Evolutionary conservation across 64 coral and sea anemone species (phyloP).

Genomic region (Stichodactyla helianthus): DNA sequence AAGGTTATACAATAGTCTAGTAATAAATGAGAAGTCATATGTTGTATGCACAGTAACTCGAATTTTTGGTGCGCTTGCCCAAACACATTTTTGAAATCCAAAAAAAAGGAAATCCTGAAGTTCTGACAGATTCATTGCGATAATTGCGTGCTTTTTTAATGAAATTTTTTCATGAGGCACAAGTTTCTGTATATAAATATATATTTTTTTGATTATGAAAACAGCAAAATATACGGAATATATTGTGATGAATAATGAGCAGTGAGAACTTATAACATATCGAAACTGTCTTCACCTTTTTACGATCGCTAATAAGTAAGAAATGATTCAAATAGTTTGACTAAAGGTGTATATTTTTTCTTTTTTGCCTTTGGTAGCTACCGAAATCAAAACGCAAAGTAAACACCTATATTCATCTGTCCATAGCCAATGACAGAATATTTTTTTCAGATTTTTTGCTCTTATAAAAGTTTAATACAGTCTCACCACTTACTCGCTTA

Average conservation of each 20-base stretch:
- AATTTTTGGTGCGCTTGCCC: background rate
- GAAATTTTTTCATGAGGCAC: background rate
- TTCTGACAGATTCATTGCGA: background rate
- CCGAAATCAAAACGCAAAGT: constrained; percentile 31
- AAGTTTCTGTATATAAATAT: background rate
- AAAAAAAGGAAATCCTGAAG: background rate
- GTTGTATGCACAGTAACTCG: background rate
- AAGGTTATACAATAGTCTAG: constrained; percentile 57
- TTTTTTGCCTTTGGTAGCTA: background rate
- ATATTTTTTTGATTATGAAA: background rate
- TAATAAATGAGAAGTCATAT: constrained; percentile 54
- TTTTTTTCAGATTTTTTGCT: constrained; percentile 74
- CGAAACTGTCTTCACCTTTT: background rate
- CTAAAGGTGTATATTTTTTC: background rate
- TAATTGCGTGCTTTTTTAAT: background rate
- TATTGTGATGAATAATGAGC: background rate
- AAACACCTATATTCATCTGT: constrained; percentile 62
- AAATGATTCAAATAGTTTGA: background rate
- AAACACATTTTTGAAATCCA: background rate
- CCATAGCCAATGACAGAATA: constrained; percentile 65
- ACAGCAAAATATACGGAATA: background rate
- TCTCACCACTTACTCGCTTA: constrained; percentile 24
- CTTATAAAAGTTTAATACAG: constrained; percentile 91
- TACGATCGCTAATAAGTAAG: constrained; percentile 7
- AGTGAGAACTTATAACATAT: background rate